These are phyloP conservation scores for Misgurnus mizolepis DNA, from an alignment of 2,113 vertebrate species.

Conservation along the genomic window DNA sequence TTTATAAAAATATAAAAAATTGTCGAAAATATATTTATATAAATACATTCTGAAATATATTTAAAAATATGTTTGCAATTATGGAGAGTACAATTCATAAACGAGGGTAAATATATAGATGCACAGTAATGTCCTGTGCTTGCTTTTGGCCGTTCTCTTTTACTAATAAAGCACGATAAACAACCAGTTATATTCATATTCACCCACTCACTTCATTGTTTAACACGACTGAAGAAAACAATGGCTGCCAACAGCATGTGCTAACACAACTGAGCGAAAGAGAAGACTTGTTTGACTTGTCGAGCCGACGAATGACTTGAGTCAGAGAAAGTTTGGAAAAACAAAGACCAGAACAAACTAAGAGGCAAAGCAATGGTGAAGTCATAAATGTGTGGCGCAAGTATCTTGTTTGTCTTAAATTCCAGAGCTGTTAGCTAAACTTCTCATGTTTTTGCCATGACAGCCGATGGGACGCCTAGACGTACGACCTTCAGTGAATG, in stretches of 20 bases:
- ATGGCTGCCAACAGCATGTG: conserved; percentile 33
- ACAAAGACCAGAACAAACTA: conserved; percentile 29
- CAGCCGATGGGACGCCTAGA: conserved; percentile 46
- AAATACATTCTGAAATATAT: too few species aligned
- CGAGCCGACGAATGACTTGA: conserved; percentile 25
- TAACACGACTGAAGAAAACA: background rate
- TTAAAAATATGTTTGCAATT: too few species aligned
- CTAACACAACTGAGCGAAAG: conserved; percentile 36
- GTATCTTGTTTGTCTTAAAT: conserved; percentile 65
- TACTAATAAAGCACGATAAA: conserved; percentile 12
- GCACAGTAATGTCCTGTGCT: too few species aligned
- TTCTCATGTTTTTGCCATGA: conserved; percentile 54
- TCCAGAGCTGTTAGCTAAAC: conserved; percentile 61
- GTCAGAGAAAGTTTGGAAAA: conserved; percentile 31
- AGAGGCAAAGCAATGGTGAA: conserved; percentile 48
- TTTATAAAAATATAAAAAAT: too few species aligned
- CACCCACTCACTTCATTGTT: conserved; percentile 24
- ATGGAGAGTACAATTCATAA: too few species aligned
- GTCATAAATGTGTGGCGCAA: conserved; percentile 59
- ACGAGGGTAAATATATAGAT: too few species aligned
- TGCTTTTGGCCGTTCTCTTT: conserved; percentile 21
- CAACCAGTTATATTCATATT: background rate
- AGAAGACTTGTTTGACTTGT: conserved; percentile 32
- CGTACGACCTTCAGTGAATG: conserved; percentile 11
- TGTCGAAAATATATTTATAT: too few species aligned